Base-by-base conservation (phyloP, 2,113 vertebrate genomes). In the Pseudorasbora parva region DNA sequence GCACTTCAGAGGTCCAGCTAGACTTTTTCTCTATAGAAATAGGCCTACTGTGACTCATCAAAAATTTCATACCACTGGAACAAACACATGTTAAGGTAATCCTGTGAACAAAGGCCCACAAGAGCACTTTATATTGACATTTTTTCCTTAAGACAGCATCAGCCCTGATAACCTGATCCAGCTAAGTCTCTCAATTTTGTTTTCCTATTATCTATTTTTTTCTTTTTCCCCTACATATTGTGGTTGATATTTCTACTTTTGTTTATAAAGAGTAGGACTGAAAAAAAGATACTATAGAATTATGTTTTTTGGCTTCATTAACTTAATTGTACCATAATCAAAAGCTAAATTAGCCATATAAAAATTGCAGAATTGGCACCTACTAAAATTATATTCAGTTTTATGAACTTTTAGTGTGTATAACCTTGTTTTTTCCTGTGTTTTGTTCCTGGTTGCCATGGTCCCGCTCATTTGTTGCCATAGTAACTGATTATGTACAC, bases 81-180 rank as follows among this genome's bases (percentile, higher is more conserved):
- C 14, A 68, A 56, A 84, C 15, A n/a, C n/a, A n/a, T n/a, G n/a
- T n/a, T n/a, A n/a, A n/a, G n/a, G n/a, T n/a, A n/a, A n/a, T n/a
- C n/a, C n/a, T n/a, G n/a, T n/a, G n/a, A n/a, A n/a, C n/a, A n/a
- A 78, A 49, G 17, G 21, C 15, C 57, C 41, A 19, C 54, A 47
- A 27, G 72, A 56, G 56, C n/a, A 41, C 43, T 43, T 79, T 59
- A 12, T 71, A 23, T 54, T 81, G 66, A 83, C 79, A 78, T 23
- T n/a, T 41, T 75, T 77, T 73, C 78, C 80, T 85, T 27, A 59
- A 74, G 78, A n/a, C n/a, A n/a, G 72, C 68, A 72, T 87, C 80
- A 84, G 78, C 59, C 54, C 17, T n/a, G n/a, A 88, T 77, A 87
- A 84, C 71, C 75, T 62, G 59, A 87, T 78, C 86, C 49, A 45